These are phyloP conservation scores for Chymomyza caudatula DNA, from an alignment of 2,888 invertebrate species.

Conservation along the genomic window DNA sequence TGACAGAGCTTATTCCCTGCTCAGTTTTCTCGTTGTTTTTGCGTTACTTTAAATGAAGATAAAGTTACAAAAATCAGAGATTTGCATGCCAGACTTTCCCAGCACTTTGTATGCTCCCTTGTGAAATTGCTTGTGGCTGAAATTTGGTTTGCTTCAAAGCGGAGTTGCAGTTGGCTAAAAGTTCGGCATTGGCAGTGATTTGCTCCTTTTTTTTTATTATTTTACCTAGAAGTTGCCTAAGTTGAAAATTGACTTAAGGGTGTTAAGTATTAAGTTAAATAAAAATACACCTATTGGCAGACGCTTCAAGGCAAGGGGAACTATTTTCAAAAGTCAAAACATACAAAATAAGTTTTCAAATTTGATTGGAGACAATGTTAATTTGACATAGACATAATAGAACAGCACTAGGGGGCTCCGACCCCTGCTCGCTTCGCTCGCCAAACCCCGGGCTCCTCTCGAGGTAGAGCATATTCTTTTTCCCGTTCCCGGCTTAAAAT, in stretches of 20 bases:
- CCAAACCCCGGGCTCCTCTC: too few relatives aligned
- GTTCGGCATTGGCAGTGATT: background rate
- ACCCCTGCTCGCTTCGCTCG: too few relatives aligned
- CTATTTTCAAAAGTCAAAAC: too few relatives aligned
- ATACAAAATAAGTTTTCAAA: too few relatives aligned
- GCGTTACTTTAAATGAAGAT: constrained; percentile 21
- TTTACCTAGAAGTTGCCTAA: background rate
- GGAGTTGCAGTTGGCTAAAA: background rate
- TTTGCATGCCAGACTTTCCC: constrained; percentile 3
- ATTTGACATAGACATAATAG: too few relatives aligned
- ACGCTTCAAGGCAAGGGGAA: too few relatives aligned
- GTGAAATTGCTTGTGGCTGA: background rate
- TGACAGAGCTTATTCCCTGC: background rate
- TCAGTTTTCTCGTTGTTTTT: background rate
- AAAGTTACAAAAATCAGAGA: constrained; percentile 44
- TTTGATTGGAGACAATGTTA: too few relatives aligned
- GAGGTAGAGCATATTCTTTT: too few relatives aligned
- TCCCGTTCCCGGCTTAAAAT: too few relatives aligned
- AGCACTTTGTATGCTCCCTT: background rate
- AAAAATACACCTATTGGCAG: too few relatives aligned
- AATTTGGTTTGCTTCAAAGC: background rate
- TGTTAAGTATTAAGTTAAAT: background rate
- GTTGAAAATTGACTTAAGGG: background rate
- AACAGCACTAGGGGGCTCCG: too few relatives aligned
- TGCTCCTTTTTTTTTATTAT: background rate